Base-by-base conservation (phyloP, 2,888 invertebrate genomes). In the Sycophila texana region DNA sequence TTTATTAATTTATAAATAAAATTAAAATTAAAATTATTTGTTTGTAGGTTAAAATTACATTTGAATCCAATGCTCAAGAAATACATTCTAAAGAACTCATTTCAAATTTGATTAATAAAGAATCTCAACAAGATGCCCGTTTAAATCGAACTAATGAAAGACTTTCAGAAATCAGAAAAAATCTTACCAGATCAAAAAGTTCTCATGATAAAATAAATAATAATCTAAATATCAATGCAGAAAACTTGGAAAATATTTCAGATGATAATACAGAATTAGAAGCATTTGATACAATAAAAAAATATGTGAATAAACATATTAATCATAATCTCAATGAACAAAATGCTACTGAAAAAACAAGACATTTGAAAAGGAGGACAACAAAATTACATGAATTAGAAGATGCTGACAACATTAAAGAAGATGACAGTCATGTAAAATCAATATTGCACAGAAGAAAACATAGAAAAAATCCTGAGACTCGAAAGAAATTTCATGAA, bases 41-140 rank as follows among this genome's bases (percentile, higher is more conserved):
- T 72, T 65, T 26, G 10, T 12, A 81, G 81, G 93, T 92, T 18
- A 91, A 92, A 87, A 92, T 94, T 51, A 93, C 92, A 65, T 94
- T 93, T 84, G 93, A 94, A 86, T 92, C 93, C 49, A 91, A 92
- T 58, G 92, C 92, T 0, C 91, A 92, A 79, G 92, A 91, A 85
- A 89, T 91, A 22, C 82, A 85, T 82, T 87, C 86, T 2, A 80
- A 86, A 53, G 87, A 88, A 74, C 66, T 76, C 18, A 65, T 65
- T n/a, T 22, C 72, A 39, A 22, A 18, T 65, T 79, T 16, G 73
- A 82, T 74, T 20, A 78, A 65, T 55, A 76, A 82, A 74, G 68
- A 81, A 83, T 80, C 84, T 91, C 92, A 81, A 80, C 84, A 63
- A 86, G 85, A 73, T 79, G 78, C 51, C 1, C 26, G 16, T 47